phyloP scores from a whole-genome alignment of 2,888 invertebrate genomes.

The Scaptomyza polygonia region DNA sequence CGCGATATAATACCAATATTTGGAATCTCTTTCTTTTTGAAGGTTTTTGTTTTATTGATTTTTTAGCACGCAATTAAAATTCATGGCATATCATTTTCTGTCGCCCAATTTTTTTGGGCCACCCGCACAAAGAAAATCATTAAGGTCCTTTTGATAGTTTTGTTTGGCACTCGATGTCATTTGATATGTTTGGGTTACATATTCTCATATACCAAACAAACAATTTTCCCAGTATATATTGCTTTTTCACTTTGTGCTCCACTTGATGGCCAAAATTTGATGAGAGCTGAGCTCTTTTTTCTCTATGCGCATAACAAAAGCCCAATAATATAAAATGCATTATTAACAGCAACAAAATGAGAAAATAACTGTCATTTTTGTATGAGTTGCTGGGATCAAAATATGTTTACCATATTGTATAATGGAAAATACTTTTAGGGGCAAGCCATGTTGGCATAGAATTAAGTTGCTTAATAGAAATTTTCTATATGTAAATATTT shows the following conservation, averaged over 20 bases:
- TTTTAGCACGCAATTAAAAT: slow-evolving; percentile 59
- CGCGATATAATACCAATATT: neutral
- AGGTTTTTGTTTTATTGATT: slow-evolving; percentile 41
- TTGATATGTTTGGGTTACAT: slow-evolving; percentile 10
- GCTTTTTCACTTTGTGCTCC: slow-evolving; percentile 24
- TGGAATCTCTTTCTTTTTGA: neutral
- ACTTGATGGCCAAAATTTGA: slow-evolving; percentile 36
- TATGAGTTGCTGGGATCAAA: too few relatives aligned
- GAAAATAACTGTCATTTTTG: neutral
- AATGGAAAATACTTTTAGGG: neutral
- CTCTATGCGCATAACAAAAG: neutral
- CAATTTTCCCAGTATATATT: slow-evolving; percentile 24
- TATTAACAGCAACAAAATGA: slow-evolving; percentile 19
- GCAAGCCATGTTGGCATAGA: too few relatives aligned
- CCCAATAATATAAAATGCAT: slow-evolving; percentile 16
- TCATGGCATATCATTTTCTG: slow-evolving; percentile 60
- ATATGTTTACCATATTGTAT: neutral
- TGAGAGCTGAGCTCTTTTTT: slow-evolving; percentile 13
- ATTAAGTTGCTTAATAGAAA: too few relatives aligned
- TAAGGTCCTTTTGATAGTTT: slow-evolving; percentile 16
- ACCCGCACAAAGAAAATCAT: slow-evolving; percentile 28
- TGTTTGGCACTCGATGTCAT: slow-evolving; percentile 1
- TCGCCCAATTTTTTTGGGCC: slow-evolving; percentile 23
- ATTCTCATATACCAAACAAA: slow-evolving; percentile 3
- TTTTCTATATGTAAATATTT: too few relatives aligned